phyloP scores from a whole-genome alignment of 1,140 invertebrate species.

The Bombus vancouverensis region DNA sequence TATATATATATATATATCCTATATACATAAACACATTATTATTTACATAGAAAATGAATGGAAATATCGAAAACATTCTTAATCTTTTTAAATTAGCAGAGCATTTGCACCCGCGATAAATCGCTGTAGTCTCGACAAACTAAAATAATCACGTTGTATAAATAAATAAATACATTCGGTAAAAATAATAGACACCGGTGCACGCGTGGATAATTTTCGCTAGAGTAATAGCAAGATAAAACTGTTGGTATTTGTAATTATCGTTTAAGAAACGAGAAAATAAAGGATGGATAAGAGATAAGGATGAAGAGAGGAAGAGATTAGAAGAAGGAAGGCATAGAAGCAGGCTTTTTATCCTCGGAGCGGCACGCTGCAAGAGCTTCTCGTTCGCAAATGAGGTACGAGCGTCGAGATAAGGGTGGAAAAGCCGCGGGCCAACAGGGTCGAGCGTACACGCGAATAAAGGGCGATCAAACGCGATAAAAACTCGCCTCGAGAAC shows the following conservation, averaged over 20 bases:
- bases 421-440: conserved; percentile 49
- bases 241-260: conserved; percentile 19
- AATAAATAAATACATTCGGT: no score
- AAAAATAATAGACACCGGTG: no score
- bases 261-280: neutral
- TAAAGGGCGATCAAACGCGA: conserved; percentile 68
- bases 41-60: no score
- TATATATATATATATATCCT: no score
- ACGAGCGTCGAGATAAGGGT: conserved; percentile 62
- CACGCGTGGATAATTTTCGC: no score
- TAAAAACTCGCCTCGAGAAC: conserved; percentile 63
- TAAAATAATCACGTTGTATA: no score
- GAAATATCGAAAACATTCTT: no score
- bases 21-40: no score
- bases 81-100: no score
- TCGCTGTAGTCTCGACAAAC: no score
- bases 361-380: conserved; percentile 3
- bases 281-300: neutral
- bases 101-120: no score
- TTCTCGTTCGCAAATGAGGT: conserved; percentile 67
- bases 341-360: conserved; percentile 52
- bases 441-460: conserved; percentile 46
- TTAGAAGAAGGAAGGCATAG: conserved; percentile 29
- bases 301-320: neutral
- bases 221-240: neutral